Conservation (phyloP, 2,113 vertebrate genomes). For the Eudyptes chrysolophus region DNA sequence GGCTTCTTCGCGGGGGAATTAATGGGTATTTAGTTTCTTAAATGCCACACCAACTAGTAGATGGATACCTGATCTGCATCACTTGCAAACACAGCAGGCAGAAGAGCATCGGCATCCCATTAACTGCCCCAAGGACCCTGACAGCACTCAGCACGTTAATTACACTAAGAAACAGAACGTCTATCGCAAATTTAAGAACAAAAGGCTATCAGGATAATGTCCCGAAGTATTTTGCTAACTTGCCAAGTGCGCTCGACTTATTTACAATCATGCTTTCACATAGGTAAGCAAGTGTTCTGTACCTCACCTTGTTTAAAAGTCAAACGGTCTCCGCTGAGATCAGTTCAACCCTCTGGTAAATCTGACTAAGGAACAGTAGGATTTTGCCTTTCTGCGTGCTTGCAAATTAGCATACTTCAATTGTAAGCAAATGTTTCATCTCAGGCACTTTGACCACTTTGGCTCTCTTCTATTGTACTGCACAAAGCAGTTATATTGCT, state of each 20-base stretch:
- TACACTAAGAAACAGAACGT: not conserved
- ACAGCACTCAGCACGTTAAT: not conserved
- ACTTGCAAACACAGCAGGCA: not conserved
- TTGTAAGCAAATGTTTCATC: not conserved
- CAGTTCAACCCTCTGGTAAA: not conserved
- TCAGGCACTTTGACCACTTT: not conserved
- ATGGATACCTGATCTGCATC: not conserved
- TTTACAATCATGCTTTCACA: not conserved
- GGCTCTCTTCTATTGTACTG: not conserved
- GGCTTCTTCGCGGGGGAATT: rapidly evolving
- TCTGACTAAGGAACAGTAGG: not conserved
- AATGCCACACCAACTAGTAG: not conserved
- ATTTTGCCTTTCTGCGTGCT: not conserved
- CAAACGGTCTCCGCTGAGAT: not conserved
- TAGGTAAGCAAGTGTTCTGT: not conserved
- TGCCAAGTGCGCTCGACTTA: not conserved
- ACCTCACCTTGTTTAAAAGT: not conserved
- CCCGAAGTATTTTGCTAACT: not conserved
- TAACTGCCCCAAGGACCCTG: not conserved
- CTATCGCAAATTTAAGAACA: not conserved
- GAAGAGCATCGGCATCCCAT: not conserved
- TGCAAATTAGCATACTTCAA: not conserved
- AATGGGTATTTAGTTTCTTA: not conserved
- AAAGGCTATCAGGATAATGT: not conserved
- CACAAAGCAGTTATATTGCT: not conserved